Base-by-base conservation (phyloP, 2,888 invertebrate species). In the Argyresthia albistria region DNA sequence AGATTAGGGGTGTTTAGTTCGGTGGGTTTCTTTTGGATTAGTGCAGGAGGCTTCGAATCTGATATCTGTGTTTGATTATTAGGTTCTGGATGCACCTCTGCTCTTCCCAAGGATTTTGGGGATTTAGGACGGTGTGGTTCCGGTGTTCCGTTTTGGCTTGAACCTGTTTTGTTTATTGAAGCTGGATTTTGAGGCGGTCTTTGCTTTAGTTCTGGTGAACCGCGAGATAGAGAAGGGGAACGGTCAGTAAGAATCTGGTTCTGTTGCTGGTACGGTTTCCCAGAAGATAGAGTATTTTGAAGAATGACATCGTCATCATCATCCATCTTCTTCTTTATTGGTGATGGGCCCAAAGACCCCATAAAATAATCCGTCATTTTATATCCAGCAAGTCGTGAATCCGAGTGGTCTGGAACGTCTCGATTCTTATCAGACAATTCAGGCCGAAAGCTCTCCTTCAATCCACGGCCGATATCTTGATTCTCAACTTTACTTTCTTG, bases 341-440 rank as follows among this genome's bases (percentile, higher is more conserved):
- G 66, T 52, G 75, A 57, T 42, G 69, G 74, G 47, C 87, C 76
- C 55, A 88, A 57, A 39, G 78, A 73, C 35, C 87, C 86, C 54
- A 88, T 82, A 57, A 88, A 78, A 7, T 88, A 88, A 59, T 88
- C 88, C 16, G 84, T 76, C 87, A 88, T 88, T 73, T 80, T 87
- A 10, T 84, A 79, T 25, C 25, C 25, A 39, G 80, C 70, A 12
- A 88, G 58, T n/a, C 87, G 75, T 16, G 88, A 88, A 60, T 87
- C 88, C 8, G 88, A 79, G 15, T 88, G 76, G 1, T 87, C 83
- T 15, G 65, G 56, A 42, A 67, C 56, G 52, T 82, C 78, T 63
- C 66, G 74, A 9, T 53, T 70, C 46, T 80, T 81, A 50, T 70
- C 70, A 16, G 76, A 72, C 36, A 65, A 60, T 57, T 81, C 87